Conservation (phyloP, 2,888 invertebrate species). For the Cyrtodaria siliqua region DNA sequence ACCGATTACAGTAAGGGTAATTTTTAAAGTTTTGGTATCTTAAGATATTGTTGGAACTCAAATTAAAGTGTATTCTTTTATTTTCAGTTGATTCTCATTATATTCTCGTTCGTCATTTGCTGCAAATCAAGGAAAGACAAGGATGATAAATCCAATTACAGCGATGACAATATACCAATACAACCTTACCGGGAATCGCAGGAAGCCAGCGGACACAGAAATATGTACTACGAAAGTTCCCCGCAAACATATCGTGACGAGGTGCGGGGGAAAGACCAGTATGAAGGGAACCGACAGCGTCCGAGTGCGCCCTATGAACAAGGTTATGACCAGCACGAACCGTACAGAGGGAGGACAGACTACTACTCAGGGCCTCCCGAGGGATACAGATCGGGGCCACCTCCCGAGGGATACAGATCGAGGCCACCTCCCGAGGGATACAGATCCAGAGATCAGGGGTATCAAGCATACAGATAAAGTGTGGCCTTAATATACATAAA, state of each 20-base stretch:
- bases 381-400: constrained; percentile 30
- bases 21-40: too few relatives aligned
- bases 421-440: constrained; percentile 3
- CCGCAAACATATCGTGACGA: not conserved
- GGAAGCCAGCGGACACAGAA: constrained; percentile 33
- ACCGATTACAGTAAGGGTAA: too few relatives aligned
- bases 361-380: constrained; percentile 53
- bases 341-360: constrained; percentile 53
- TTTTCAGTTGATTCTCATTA: constrained; percentile 55
- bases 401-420: not conserved
- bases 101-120: constrained; percentile 54
- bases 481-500: too few relatives aligned
- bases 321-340: constrained; percentile 31
- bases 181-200: constrained; percentile 50
- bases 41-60: too few relatives aligned
- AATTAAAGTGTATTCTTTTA: too few relatives aligned
- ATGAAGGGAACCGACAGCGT: not conserved
- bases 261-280: not conserved
- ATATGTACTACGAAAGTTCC: constrained; percentile 15
- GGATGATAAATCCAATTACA: constrained; percentile 28
- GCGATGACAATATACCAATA: constrained; percentile 52
- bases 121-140: constrained; percentile 28
- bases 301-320: not conserved
- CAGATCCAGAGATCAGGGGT: not conserved
- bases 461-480: too few relatives aligned